Base-by-base conservation (phyloP, 2,888 invertebrate species). In the Diarsia brunnea region DNA sequence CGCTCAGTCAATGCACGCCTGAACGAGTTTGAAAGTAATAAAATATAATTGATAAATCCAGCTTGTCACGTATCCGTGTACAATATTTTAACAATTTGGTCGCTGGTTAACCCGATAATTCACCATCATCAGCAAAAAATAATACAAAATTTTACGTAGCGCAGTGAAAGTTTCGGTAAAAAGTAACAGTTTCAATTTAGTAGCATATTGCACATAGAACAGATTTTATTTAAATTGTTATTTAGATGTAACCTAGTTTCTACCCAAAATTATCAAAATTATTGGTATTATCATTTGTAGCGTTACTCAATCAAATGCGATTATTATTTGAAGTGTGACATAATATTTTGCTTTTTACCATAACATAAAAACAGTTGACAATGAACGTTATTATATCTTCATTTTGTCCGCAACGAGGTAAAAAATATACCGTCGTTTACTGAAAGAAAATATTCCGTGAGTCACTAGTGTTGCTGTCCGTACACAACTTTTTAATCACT, bases 401-500 rank as follows among this genome's bases (percentile, higher is more conserved):
- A 51, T 61, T 75, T 84, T 67, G 24, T 64, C 31, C 45, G 53
- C 27, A 69, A 64, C n/a, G 21, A 75, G 55, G 64, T 69, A 75
- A 79, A 82, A 79, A 79, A 71, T 53, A 58, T 27, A 67, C 16
- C 49, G 60, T 77, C 27, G 58, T 65, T 68, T 69, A 51, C 12
- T 16, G 47, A 66, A 45, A 77, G 27, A 73, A 77, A 74, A 66
- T 61, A 66, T 58, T 71, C 21, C 24, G 31, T 53, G 60, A 63
- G 45, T 55, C 64, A 61, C 24, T 70, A 14, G 10, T 65, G 73
- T 71, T 71, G 91, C 90, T 87, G 91, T 89, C 93, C 73, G 88
- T 95, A 92, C 94, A 79, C 69, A 84, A 83, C 69, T 89, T 92
- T 92, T 91, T 94, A 95, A 96, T 95, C 95, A 92, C 95, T 95